Percentiles rank a stretch among this genome's conserved stretches.
phyloP scores from a whole-genome alignment of 2,888 invertebrate genomes.

The Drosophila putrida region DNA sequence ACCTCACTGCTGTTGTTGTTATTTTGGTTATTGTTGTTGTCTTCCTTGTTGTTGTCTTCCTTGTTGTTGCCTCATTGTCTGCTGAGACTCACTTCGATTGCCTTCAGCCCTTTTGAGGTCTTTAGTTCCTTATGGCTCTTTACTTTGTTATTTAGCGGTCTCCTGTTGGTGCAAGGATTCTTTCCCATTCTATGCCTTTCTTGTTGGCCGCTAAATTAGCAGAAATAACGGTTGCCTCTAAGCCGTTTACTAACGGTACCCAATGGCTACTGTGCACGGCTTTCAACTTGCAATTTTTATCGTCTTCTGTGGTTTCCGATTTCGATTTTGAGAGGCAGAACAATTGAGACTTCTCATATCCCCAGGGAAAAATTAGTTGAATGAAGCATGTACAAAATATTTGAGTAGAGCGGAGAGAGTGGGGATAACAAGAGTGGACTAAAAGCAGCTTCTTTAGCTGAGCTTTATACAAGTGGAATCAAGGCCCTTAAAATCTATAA shows the following conservation, averaged over 20 bases:
- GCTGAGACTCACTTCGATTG: constrained; percentile 36
- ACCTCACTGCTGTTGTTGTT: constrained; percentile 32
- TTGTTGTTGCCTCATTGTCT: constrained; percentile 60
- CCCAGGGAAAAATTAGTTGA: constrained; percentile 59
- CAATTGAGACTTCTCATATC: constrained; percentile 34
- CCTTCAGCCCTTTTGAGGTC: constrained; percentile 21
- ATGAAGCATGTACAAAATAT: constrained; percentile 35
- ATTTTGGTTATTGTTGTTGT: neutral
- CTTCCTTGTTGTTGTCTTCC: constrained; percentile 8
- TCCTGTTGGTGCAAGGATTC: constrained; percentile 48
- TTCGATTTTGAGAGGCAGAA: constrained; percentile 13
- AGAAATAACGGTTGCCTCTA: constrained; percentile 72
- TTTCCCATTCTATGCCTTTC: constrained; percentile 44
- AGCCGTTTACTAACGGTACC: constrained; percentile 67
- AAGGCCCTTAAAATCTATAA: too few species aligned
- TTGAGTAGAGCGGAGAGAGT: neutral
- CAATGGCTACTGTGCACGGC: constrained; percentile 71
- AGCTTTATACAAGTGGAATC: too few species aligned
- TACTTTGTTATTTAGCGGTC: constrained; percentile 71
- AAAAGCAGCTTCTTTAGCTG: neutral
- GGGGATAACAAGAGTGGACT: neutral
- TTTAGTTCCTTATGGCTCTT: constrained; percentile 49
- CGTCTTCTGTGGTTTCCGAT: constrained; percentile 48
- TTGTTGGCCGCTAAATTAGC: constrained; percentile 72
- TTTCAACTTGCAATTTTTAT: constrained; percentile 72